Evolutionary conservation across 2,888 invertebrate genomes (phyloP), one percentile per base, ranked within the genome.

Genomic region (Graphium colonna): DNA sequence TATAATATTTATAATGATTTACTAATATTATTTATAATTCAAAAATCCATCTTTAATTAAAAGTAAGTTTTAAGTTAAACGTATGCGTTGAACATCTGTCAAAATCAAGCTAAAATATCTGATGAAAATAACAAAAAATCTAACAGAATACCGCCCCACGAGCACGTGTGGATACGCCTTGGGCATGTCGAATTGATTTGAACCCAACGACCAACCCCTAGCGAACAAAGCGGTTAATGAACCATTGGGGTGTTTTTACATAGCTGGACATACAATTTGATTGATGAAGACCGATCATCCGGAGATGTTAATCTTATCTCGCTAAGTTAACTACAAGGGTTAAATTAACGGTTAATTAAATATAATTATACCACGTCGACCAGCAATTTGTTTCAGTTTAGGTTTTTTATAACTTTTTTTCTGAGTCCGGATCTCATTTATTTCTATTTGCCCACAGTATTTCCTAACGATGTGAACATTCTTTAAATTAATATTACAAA

Each of bases 111-210:
- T 21, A 21, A 21, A 21, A 21, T 21, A 21, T 2, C 21, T 3
- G 21, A 33, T 5, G 8, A 33, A 5, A 33, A 33, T 3, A 36
- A 9, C 15, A 45, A 44, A 46, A 33, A 51, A 39, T 10, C 10
- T 16, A 43, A 12, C 28, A 43, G 36, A 1, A 3, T 36, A 38
- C 43, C 15, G n/a, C 18, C 3, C 16, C 10, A 21, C 7, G 26
- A 48, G 31, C 43, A 56, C 36, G 42, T 52, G 51, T 54, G 51
- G 28, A 41, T 47, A 39, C 40, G 43, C 36, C 52, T 55, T 55
- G 47, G 39, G 56, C 53, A 38, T 53, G 46, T 38, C 56, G 46
- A 72, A 72, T 72, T 60, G 52, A 72, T 72, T 72, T 9, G 4
- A 31, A 33, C 33, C 5, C 7, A 16, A 12, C 42, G 31, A 53